Evolutionary conservation across 1,140 invertebrate genomes (phyloP).

Genomic region (Drosophila watanabei): DNA sequence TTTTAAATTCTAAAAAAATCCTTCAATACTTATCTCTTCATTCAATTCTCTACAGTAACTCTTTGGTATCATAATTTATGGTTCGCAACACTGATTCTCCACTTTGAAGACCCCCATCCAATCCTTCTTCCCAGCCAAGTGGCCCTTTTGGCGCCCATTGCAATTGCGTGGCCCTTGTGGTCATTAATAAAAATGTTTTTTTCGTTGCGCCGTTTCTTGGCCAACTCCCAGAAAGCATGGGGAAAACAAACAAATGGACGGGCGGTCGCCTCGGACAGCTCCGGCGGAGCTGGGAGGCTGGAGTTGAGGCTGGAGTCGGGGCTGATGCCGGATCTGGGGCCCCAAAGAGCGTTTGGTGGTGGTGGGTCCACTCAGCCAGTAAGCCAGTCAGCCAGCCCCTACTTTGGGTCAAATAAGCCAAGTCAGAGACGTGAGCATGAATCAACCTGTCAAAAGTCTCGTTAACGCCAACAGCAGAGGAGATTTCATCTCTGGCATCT

Average conservation of each 20-base stretch:
- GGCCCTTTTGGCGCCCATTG: conserved; percentile 82
- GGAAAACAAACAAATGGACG: conserved; percentile 80
- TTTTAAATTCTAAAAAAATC: background rate
- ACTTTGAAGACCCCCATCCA: conserved; percentile 1
- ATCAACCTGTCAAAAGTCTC: conserved; percentile 86
- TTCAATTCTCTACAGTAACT: too few relatives aligned
- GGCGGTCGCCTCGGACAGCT: conserved; percentile 53
- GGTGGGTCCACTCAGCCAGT: conserved; percentile 41
- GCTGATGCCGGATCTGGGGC: conserved; percentile 53
- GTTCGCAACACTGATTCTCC: conserved; percentile 24
- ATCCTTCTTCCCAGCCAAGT: conserved; percentile 48
- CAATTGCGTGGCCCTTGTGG: conserved; percentile 75
- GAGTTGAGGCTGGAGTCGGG: conserved; percentile 6
- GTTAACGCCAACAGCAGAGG: conserved; percentile 85
- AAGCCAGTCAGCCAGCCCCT: conserved; percentile 54
- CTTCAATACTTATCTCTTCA: too few relatives aligned
- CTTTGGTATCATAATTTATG: conserved; percentile 15
- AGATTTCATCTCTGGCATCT: conserved; percentile 55
- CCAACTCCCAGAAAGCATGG: conserved; percentile 71
- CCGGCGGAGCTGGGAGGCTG: background rate
- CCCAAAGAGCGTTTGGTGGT: conserved; percentile 45
- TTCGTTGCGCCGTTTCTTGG: conserved; percentile 55
- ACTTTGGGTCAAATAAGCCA: conserved; percentile 81
- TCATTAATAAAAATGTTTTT: conserved; percentile 83
- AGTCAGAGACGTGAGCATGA: conserved; percentile 84